These are phyloP conservation scores for Rhinoptilus africanus DNA, from an alignment of 2,113 vertebrate genomes.

Conservation along the genomic window DNA sequence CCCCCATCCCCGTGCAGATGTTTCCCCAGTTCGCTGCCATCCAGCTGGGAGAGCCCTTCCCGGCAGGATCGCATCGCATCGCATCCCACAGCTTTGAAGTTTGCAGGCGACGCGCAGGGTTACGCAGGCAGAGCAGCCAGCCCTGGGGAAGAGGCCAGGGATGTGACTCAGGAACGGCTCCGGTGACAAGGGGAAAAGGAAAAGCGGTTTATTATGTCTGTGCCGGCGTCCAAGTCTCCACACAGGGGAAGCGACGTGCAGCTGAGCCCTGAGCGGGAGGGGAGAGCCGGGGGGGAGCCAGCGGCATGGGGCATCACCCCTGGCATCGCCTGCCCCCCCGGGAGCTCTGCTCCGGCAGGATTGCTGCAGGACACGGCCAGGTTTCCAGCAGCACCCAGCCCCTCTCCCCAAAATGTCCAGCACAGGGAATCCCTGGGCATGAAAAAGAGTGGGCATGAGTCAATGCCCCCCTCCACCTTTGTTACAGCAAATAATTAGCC, in stretches of 20 bases:
- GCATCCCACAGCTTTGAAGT: not conserved
- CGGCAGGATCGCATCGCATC: not conserved
- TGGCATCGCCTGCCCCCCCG: not conserved
- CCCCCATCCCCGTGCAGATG: not conserved
- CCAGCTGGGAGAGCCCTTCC: not conserved
- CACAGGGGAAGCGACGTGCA: not conserved
- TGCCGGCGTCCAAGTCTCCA: not conserved
- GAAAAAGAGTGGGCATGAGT: not conserved
- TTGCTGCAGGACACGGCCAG: not conserved
- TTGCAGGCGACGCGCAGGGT: not conserved
- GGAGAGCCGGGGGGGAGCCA: not conserved
- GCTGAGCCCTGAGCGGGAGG: not conserved
- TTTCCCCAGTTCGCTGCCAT: not conserved
- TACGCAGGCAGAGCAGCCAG: not conserved
- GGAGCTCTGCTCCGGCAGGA: not conserved
- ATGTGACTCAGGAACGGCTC: conserved; percentile 23
- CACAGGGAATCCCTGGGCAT: not conserved
- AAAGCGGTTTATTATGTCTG: conserved; percentile 34
- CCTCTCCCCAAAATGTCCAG: not conserved
- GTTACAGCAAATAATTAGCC: not conserved
- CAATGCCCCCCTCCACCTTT: not conserved
- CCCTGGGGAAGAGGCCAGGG: conserved; percentile 17
- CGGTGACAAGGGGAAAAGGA: conserved; percentile 13
- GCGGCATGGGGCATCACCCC: not conserved
- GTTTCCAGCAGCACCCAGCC: not conserved